Evolutionary conservation across 2,797 vertebrate genomes (phyloP).

Genomic region (Lepilemur septentrionalis): DNA sequence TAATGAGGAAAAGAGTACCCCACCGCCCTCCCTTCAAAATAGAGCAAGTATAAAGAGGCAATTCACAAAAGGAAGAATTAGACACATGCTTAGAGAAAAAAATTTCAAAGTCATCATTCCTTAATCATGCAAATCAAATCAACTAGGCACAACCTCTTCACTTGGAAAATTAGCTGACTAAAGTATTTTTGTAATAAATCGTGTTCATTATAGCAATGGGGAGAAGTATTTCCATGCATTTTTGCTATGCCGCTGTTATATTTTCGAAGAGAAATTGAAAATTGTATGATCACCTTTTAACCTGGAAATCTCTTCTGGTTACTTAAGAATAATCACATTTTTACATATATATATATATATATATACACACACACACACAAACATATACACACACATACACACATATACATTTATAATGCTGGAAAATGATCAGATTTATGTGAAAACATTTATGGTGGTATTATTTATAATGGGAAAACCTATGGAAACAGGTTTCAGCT

Average conservation of each 20-base stretch:
- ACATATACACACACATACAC: neutral
- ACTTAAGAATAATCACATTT: neutral
- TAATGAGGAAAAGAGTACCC: neutral
- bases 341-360: neutral
- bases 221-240: neutral
- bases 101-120: neutral
- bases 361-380: neutral
- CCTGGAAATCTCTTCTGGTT: neutral
- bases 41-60: neutral
- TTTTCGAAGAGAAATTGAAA: neutral
- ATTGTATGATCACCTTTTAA: neutral
- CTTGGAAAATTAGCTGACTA: neutral
- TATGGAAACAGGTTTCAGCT: neutral
- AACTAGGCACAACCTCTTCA: neutral
- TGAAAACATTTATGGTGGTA: neutral
- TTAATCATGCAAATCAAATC: conserved; percentile 22
- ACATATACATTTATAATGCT: neutral
- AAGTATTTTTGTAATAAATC: neutral
- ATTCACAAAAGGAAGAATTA: neutral
- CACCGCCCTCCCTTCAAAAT: neutral
- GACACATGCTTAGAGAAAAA: neutral
- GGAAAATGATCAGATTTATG: neutral
- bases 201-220: neutral
- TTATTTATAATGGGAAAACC: neutral
- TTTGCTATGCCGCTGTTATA: neutral